These are phyloP conservation scores for Heliconius melpomene DNA, from an alignment of 1,140 invertebrate genomes.

Conservation along the genomic window DNA sequence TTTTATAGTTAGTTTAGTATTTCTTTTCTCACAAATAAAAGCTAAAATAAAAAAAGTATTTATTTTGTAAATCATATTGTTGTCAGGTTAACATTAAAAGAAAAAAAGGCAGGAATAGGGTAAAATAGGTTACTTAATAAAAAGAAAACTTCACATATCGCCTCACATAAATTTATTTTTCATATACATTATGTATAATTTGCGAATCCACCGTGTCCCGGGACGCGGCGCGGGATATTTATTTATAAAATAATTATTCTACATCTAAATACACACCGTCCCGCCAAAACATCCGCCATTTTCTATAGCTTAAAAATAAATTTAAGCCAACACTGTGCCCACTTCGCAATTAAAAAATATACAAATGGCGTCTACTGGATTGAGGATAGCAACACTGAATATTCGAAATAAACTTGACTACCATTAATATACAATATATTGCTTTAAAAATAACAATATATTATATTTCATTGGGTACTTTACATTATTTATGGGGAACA, in stretches of 20 bases:
- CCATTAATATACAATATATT: not conserved
- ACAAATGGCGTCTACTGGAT: slow-evolving; percentile 52
- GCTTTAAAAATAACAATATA: not conserved
- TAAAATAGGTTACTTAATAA: not conserved
- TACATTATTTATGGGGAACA: slow-evolving; percentile 26
- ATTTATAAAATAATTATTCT: slow-evolving; percentile 76
- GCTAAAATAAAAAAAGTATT: too few relatives aligned
- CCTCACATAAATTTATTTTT: slow-evolving; percentile 80
- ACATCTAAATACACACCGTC: slow-evolving; percentile 62
- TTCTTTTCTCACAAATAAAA: too few relatives aligned
- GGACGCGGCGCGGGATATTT: slow-evolving; percentile 71
- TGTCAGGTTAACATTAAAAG: too few relatives aligned
- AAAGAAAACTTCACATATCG: slow-evolving; percentile 39
- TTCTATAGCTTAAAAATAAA: slow-evolving; percentile 63
- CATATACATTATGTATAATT: slow-evolving; percentile 81
- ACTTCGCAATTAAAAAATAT: slow-evolving; percentile 58
- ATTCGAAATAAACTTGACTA: slow-evolving; percentile 27
- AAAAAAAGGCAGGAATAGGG: not conserved
- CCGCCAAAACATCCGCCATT: slow-evolving; percentile 59
- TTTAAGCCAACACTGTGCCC: slow-evolving; percentile 41
- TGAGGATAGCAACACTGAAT: slow-evolving; percentile 35
- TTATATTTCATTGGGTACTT: slow-evolving; percentile 2
- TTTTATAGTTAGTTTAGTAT: not conserved
- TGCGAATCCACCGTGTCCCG: slow-evolving; percentile 78
- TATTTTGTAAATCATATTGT: too few relatives aligned